Evolutionary conservation across 2,797 vertebrate genomes (phyloP).

Genomic region (Hydrolagus colliei): DNA sequence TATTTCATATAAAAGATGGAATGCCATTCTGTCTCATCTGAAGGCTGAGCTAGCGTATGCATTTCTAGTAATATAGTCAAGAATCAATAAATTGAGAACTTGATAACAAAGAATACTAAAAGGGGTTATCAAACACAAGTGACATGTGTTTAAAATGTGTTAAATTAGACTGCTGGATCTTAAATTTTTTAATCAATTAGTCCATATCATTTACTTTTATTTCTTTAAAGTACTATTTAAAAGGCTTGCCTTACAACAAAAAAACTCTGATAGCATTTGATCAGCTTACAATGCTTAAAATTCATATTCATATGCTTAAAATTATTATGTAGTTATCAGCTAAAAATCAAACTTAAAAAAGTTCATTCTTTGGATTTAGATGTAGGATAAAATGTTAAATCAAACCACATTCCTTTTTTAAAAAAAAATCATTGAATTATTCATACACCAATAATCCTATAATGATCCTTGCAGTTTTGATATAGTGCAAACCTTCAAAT

Average conservation of each 20-base stretch:
- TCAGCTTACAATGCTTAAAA: background rate
- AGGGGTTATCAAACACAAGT: constrained; percentile 23
- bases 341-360: too few species aligned
- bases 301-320: too few species aligned
- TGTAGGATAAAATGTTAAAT: background rate
- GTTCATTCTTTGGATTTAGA: background rate
- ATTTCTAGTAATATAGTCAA: constrained; percentile 23
- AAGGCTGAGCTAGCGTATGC: constrained; percentile 17
- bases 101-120: constrained; percentile 4
- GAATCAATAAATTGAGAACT: constrained; percentile 14
- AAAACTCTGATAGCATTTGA: constrained; percentile 8
- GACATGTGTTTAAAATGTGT: constrained; percentile 26
- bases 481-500: too few species aligned
- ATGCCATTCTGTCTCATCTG: constrained; percentile 14
- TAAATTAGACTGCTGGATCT: constrained; percentile 4
- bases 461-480: too few species aligned
- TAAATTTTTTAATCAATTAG: constrained; percentile 13
- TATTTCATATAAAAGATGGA: background rate
- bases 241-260: background rate
- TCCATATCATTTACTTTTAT: background rate
- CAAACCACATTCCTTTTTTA: too few species aligned
- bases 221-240: background rate
- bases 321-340: too few species aligned
- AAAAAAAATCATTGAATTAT: too few species aligned
- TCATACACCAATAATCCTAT: too few species aligned